Evolutionary conservation across 2,797 vertebrate species (phyloP).

Genomic region (Sebastes nivosus): DNA sequence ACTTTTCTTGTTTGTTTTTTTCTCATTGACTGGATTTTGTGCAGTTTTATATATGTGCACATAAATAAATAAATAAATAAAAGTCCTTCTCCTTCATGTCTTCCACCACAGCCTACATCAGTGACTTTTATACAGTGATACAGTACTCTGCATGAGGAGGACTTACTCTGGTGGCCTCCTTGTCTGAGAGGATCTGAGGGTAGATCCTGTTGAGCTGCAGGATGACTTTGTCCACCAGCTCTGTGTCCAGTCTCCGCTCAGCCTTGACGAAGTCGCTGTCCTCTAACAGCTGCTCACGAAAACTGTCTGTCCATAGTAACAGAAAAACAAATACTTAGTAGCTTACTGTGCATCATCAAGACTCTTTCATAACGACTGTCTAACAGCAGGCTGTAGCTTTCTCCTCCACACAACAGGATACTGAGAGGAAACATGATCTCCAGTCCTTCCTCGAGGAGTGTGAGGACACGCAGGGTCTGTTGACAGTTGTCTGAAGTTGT

Average conservation of each 20-base stretch:
- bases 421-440: not conserved
- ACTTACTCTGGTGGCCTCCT: conserved; percentile 92
- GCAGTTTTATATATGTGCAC: no score
- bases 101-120: not conserved
- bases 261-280: conserved; percentile 87
- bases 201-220: conserved; percentile 97
- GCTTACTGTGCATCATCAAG: not conserved
- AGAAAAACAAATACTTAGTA: not conserved
- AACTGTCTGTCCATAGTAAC: conserved; percentile 73
- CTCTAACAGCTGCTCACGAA: conserved; percentile 88
- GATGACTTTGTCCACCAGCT: conserved; percentile 92
- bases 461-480: no score
- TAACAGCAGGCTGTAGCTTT: accelerated
- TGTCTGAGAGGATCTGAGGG: conserved; percentile 95
- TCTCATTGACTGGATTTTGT: no score
- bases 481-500: not conserved
- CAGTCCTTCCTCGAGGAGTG: not conserved
- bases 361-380: not conserved
- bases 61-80: no score
- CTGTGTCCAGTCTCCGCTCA: conserved; percentile 87
- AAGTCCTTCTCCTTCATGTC: no score
- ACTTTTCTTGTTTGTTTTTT: no score
- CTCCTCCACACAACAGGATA: not conserved
- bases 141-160: not conserved
- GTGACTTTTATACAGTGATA: not conserved